Percentiles rank a stretch among this genome's conserved stretches.
phyloP scores from a whole-genome alignment of 2,797 vertebrate species.

The Acipenser transmontanus region DNA sequence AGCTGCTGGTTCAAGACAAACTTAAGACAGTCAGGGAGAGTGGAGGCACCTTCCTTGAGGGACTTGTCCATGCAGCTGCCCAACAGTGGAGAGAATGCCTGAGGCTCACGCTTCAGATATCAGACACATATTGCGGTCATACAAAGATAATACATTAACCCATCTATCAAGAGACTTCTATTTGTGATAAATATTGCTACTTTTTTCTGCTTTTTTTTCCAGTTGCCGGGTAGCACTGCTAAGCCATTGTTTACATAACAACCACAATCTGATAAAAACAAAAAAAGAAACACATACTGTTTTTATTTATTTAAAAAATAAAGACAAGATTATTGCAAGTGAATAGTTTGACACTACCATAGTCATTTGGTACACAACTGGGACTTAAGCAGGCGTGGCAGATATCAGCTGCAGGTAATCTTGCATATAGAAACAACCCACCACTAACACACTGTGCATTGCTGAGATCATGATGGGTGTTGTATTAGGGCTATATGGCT shows the following conservation, averaged over 20 bases:
- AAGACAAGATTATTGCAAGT: no score
- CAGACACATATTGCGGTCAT: conserved; percentile 68
- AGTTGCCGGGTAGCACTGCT: conserved; percentile 31
- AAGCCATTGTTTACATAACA: conserved; percentile 37
- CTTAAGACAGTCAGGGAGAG: conserved; percentile 34
- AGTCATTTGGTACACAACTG: not conserved
- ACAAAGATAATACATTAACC: conserved; percentile 69
- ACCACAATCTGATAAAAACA: no score
- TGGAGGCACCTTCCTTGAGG: conserved; percentile 49
- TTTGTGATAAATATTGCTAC: conserved; percentile 55
- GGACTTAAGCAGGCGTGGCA: not conserved
- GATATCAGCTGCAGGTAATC: not conserved
- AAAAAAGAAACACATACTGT: no score
- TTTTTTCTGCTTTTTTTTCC: conserved; percentile 42
- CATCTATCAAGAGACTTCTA: conserved; percentile 46
- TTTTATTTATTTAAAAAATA: no score
- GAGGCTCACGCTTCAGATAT: conserved; percentile 48
- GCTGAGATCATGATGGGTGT: not conserved
- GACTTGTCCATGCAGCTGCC: conserved; percentile 47
- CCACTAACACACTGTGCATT: not conserved
- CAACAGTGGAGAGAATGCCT: conserved; percentile 37
- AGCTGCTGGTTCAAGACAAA: conserved; percentile 27
- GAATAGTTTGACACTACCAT: not conserved
- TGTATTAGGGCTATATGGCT: not conserved
- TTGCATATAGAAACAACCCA: not conserved